Base-by-base conservation (phyloP, 2,113 vertebrate species). In the Carassius auratus region DNA sequence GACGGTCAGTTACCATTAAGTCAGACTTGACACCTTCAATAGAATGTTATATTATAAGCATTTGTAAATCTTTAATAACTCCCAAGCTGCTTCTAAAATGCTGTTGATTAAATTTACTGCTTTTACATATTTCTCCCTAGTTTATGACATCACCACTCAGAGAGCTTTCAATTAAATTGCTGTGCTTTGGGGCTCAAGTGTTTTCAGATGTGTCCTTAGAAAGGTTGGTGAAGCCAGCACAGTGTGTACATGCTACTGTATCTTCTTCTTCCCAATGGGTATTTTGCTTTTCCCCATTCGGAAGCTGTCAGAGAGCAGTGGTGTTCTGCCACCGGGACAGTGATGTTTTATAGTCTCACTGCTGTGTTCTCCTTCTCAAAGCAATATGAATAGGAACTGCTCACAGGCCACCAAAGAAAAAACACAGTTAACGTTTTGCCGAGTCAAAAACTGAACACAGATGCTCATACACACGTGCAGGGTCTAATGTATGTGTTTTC, bases 141-240 rank as follows among this genome's bases (percentile, higher is more conserved):
- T 71, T 71, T 45, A 30, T 69, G 55, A 68, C 68, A 36, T 85
- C 36, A 19, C 57, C 61, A 33, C 48, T 90, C 73, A 57, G 75
- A 69, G 79, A 81, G 75, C 73, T 85, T 74, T 30, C 68, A 78
- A 62, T 86, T 84, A 77, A 77, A 77, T 73, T 30, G 57, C 64
- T n/a, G n/a, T 79, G 76, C 45, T 48, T 52, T 76, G 68, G 50
- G 15, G 2, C 26, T 21, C 2, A 86, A 79, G 52, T 84, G 30
- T 55, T 82, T 57, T 42, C 21, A 81, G 52, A n/a, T 84, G 74
- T 79, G 30, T 62, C 36, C 57, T 48, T 71, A 59, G 69, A 83
- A 59, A 80, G 57, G 36, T 48, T 79, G 64, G 69, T 17, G 64
- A 50, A 83, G 69, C 7, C 57, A 23, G 78, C 57, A 73, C 19